Percentiles rank a stretch among this genome's conserved stretches.
These are phyloP conservation scores for Drosophila neonasuta DNA, from an alignment of 2,888 invertebrate genomes.

Conservation along the genomic window DNA sequence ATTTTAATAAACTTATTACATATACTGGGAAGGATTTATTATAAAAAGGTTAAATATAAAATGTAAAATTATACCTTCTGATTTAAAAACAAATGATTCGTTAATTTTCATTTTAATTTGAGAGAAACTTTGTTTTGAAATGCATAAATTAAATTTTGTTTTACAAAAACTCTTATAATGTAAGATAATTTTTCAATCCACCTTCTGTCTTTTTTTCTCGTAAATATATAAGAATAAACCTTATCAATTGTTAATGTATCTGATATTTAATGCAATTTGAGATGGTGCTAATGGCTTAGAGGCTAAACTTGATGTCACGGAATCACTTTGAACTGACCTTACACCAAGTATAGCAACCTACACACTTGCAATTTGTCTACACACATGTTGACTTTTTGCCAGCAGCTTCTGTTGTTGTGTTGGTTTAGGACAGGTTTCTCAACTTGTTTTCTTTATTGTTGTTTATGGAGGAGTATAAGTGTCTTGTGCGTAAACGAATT, in stretches of 20 bases:
- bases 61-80: too few relatives aligned
- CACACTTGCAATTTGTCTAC: conserved; percentile 15
- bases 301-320: background rate
- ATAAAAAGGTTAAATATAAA: too few relatives aligned
- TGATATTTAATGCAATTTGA: background rate
- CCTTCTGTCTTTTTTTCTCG: too few relatives aligned
- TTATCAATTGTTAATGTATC: background rate
- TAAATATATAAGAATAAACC: too few relatives aligned
- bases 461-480: conserved; percentile 17
- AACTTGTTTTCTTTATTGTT: conserved; percentile 5
- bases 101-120: too few relatives aligned
- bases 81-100: too few relatives aligned
- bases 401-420: conserved; percentile 19
- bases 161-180: too few relatives aligned
- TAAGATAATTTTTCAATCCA: too few relatives aligned
- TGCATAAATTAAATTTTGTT: too few relatives aligned
- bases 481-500: conserved; percentile 28
- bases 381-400: conserved; percentile 31
- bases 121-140: too few relatives aligned
- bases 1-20: too few relatives aligned
- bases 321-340: conserved; percentile 23
- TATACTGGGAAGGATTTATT: too few relatives aligned
- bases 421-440: conserved; percentile 33
- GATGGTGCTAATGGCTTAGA: background rate
- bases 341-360: background rate